phyloP scores from a whole-genome alignment of 2,797 vertebrate species.

The Leptoclinus maculatus region DNA sequence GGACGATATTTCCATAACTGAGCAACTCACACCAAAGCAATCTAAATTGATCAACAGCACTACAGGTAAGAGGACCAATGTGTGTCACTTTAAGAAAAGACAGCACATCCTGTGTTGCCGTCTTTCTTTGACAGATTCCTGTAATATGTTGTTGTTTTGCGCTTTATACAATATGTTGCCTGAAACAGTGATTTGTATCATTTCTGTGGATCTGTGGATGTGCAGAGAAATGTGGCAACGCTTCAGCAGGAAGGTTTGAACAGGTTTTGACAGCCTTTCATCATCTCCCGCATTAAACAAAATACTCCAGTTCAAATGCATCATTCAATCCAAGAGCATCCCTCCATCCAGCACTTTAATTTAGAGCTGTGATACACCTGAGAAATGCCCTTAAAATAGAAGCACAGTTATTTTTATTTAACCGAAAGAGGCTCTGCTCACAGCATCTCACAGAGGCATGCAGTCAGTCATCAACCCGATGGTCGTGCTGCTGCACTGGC shows the following conservation, averaged over 20 bases:
- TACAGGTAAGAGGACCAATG: background rate
- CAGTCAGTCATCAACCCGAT: slow-evolving; percentile 14
- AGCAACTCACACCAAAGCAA: too few species aligned
- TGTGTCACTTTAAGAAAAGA: background rate
- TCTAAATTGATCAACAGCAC: too few species aligned
- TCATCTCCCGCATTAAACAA: background rate
- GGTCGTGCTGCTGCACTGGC: background rate
- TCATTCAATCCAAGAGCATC: slow-evolving; percentile 4
- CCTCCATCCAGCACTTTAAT: background rate
- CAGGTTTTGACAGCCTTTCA: background rate
- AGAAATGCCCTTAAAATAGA: slow-evolving; percentile 21
- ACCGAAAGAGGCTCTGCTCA: background rate
- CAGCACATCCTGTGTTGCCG: background rate
- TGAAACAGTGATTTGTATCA: background rate
- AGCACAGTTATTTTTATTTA: background rate
- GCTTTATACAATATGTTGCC: background rate
- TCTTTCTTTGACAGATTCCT: background rate
- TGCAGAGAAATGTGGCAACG: background rate
- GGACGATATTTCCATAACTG: too few species aligned
- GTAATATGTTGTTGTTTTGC: background rate
- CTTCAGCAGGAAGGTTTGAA: background rate
- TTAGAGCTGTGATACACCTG: slow-evolving; percentile 2
- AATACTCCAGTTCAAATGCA: slow-evolving; percentile 4
- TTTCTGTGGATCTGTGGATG: background rate
- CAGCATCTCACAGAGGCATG: background rate